A percentile compares a stretch with the other conserved stretches of the same genome.
These are phyloP conservation scores for Calosoma granatense DNA, from an alignment of 1,140 invertebrate genomes.

Conservation along the genomic window DNA sequence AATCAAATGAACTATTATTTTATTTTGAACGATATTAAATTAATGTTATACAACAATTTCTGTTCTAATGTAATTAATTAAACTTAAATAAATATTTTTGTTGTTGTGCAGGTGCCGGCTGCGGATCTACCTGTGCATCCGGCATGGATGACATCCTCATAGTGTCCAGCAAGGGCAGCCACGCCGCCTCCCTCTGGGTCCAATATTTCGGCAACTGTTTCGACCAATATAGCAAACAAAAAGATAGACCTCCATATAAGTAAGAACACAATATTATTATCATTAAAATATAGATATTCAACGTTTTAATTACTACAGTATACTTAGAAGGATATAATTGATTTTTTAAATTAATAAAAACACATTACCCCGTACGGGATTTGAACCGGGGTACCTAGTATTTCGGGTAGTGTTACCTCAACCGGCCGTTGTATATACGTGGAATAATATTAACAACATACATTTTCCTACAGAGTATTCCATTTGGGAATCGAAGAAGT, in stretches of 20 bases:
- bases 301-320: not conserved
- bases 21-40: too few relatives aligned
- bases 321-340: not conserved
- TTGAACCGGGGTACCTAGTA: too few relatives aligned
- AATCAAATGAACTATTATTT: too few relatives aligned
- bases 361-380: not conserved
- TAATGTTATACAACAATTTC: too few relatives aligned
- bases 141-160: conserved; percentile 73
- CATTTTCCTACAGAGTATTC: conserved; percentile 49
- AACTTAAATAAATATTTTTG: not conserved
- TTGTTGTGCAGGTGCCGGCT: conserved; percentile 20
- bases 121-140: conserved; percentile 21
- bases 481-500: conserved; percentile 62
- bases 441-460: conserved; percentile 17
- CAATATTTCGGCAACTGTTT: conserved; percentile 69
- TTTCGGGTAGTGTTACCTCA: too few relatives aligned
- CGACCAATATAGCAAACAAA: conserved; percentile 68
- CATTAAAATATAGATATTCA: conserved; percentile 9
- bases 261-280: conserved; percentile 20
- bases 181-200: conserved; percentile 64
- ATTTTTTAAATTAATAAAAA: conserved; percentile 1
- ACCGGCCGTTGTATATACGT: conserved; percentile 15
- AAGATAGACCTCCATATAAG: conserved; percentile 30
- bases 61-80: too few relatives aligned
- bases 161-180: conserved; percentile 61